phyloP scores from a whole-genome alignment of 2,797 vertebrate genomes.

The Emydoidea blandingii region DNA sequence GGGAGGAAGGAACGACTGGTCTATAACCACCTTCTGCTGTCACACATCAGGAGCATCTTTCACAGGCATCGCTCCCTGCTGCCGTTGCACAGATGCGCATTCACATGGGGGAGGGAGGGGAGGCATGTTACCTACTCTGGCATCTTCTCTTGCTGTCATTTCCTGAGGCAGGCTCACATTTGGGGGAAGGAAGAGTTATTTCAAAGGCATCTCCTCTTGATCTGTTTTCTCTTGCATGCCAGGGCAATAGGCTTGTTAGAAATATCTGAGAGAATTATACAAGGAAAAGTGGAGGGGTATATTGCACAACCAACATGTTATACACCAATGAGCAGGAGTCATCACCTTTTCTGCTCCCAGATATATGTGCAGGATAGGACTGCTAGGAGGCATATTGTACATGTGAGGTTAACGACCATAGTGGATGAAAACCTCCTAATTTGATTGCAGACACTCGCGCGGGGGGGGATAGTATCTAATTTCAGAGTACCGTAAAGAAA shows the following conservation, averaged over 20 bases:
- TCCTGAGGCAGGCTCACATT: background rate
- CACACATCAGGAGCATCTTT: too few relatives aligned
- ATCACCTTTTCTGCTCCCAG: background rate
- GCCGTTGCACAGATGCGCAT: background rate
- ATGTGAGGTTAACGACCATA: background rate
- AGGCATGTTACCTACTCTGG: background rate
- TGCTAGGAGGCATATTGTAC: background rate
- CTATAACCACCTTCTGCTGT: background rate
- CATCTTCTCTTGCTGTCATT: background rate
- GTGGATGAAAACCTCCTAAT: background rate
- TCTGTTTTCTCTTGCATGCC: background rate
- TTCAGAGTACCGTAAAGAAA: background rate
- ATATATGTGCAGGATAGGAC: background rate
- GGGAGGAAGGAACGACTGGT: too few relatives aligned
- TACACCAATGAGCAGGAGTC: background rate
- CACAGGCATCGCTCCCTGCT: background rate
- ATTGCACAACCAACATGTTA: background rate
- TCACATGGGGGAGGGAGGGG: background rate
- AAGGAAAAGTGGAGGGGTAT: background rate
- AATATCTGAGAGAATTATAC: background rate
- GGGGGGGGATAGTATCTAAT: background rate
- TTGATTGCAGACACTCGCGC: background rate
- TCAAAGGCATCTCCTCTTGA: background rate
- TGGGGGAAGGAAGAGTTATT: background rate
- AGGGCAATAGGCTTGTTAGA: background rate